These are phyloP conservation scores for Bedellia somnulentella DNA, from an alignment of 2,888 invertebrate species.

Conservation along the genomic window DNA sequence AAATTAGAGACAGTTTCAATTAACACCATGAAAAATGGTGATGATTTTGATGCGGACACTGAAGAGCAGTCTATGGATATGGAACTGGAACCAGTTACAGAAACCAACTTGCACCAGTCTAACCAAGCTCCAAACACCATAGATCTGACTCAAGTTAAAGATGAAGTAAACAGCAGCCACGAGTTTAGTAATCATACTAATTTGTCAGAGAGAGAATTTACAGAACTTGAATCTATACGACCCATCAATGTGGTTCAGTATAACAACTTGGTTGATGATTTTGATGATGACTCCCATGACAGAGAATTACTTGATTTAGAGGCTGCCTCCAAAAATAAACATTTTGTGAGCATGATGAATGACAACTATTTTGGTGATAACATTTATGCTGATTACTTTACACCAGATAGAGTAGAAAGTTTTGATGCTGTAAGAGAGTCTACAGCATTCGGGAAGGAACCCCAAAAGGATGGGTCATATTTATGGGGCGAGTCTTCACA, in stretches of 20 bases:
- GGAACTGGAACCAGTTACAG: constrained; percentile 19
- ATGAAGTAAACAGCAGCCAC: constrained; percentile 37
- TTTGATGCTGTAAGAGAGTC: constrained; percentile 32
- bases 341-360: constrained; percentile 49
- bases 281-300: constrained; percentile 42
- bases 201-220: constrained; percentile 20
- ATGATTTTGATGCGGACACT: constrained; percentile 35
- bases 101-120: constrained; percentile 20
- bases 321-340: constrained; percentile 40
- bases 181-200: constrained; percentile 32
- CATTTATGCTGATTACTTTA: constrained; percentile 49
- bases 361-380: constrained; percentile 53
- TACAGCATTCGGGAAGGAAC: constrained; percentile 21
- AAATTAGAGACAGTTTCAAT: constrained; percentile 26
- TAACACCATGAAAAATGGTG: constrained; percentile 27
- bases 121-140: constrained; percentile 17
- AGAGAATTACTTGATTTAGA: constrained; percentile 40
- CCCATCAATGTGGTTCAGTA: constrained; percentile 43
- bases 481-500: constrained; percentile 46
- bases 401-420: constrained; percentile 39
- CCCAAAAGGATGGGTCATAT: constrained; percentile 28
- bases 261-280: constrained; percentile 31
- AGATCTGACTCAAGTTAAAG: constrained; percentile 33
- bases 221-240: constrained; percentile 31
- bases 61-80: constrained; percentile 44